Percentiles rank a stretch among this genome's conserved stretches.
Evolutionary conservation across 2,797 vertebrate genomes (phyloP).

Genomic region (Pterois miles): DNA sequence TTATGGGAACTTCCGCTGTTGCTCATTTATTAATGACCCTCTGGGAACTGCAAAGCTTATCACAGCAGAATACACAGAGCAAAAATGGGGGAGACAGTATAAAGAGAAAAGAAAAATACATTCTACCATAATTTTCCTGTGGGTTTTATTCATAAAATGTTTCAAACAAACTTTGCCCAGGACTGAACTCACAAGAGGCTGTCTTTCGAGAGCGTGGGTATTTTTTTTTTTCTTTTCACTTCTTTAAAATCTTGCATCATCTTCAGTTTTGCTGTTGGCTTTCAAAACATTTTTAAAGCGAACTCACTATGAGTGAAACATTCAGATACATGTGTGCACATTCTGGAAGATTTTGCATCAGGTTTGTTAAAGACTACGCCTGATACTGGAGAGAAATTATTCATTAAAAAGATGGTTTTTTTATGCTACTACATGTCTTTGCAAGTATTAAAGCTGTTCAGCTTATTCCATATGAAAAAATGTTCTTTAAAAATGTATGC

Average conservation of each 20-base stretch:
- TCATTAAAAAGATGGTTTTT: background rate
- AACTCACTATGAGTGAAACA: background rate
- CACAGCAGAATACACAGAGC: background rate
- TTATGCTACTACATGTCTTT: background rate
- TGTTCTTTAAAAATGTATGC: constrained; percentile 30
- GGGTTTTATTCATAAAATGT: constrained; percentile 4
- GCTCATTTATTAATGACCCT: constrained; percentile 14
- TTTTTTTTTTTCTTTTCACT: background rate
- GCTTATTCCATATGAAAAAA: background rate
- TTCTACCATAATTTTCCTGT: background rate
- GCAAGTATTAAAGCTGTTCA: constrained; percentile 12
- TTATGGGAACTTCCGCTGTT: background rate
- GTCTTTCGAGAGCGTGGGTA: background rate
- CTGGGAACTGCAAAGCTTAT: constrained; percentile 19
- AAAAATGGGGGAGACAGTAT: background rate
- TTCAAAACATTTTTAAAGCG: constrained; percentile 19
- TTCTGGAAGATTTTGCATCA: background rate
- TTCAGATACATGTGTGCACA: background rate
- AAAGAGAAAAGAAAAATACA: constrained; percentile 13
- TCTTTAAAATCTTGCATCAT: constrained; percentile 9
- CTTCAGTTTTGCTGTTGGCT: constrained; percentile 3
- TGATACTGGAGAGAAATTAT: constrained; percentile 7
- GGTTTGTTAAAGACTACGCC: background rate
- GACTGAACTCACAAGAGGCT: constrained; percentile 9
- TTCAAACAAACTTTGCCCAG: constrained; percentile 17